Evolutionary conservation across 2,888 invertebrate genomes (phyloP).

Genomic region (Latrodectus hesperus): DNA sequence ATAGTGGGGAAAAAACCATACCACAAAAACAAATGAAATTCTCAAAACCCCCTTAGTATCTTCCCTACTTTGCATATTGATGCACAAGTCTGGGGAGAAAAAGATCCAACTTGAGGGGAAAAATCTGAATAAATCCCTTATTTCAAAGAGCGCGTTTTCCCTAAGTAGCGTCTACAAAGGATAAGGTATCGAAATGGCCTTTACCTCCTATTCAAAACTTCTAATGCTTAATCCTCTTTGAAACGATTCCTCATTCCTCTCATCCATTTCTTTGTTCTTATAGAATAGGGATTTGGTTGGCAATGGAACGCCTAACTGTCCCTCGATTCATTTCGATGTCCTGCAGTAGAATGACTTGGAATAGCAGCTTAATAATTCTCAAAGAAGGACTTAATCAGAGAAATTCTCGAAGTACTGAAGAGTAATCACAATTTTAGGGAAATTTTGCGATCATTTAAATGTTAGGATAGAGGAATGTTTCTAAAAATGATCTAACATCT

Average conservation of each 20-base stretch:
- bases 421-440: conserved; percentile 13
- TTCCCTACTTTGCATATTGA: conserved; percentile 65
- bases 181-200: conserved; percentile 43
- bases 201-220: conserved; percentile 21
- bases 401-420: conserved; percentile 10
- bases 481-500: no score
- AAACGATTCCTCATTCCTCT: not conserved
- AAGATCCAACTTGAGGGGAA: conserved; percentile 30
- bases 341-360: no score
- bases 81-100: conserved; percentile 27
- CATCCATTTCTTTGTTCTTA: not conserved
- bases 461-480: no score
- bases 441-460: no score
- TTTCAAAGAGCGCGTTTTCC: conserved; percentile 29
- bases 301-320: no score
- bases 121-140: conserved; percentile 63
- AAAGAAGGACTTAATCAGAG: not conserved
- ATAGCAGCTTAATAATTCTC: not conserved
- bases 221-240: conserved; percentile 66
- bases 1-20: conserved; percentile 8
- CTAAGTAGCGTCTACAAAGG: conserved; percentile 33
- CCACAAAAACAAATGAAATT: conserved; percentile 36
- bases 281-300: not conserved
- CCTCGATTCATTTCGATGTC: no score
- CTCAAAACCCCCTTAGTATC: conserved; percentile 25